These are phyloP conservation scores for Eupithecia subfuscata DNA, from an alignment of 2,888 invertebrate genomes.

Conservation along the genomic window DNA sequence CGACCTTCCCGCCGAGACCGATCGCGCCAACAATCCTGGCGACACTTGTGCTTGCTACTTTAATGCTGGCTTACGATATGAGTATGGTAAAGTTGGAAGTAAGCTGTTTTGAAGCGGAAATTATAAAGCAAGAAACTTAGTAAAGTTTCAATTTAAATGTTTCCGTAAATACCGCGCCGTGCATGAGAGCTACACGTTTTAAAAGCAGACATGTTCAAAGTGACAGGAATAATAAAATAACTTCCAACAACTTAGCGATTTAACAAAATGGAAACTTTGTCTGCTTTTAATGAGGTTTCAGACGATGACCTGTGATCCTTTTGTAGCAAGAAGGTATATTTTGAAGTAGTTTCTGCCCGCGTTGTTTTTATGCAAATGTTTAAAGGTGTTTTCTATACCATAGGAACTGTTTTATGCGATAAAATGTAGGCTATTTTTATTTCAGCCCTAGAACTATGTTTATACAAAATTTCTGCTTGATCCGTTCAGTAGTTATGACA, in stretches of 20 bases:
- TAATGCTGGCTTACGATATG: neutral
- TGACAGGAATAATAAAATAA: neutral
- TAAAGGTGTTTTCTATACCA: too few species aligned
- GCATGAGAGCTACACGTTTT: neutral
- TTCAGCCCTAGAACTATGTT: too few species aligned
- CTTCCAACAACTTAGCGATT: neutral
- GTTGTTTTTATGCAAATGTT: too few species aligned
- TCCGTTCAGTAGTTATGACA: too few species aligned
- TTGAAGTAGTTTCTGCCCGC: neutral
- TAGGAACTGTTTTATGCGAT: too few species aligned
- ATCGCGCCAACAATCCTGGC: slow-evolving; percentile 3
- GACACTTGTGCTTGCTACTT: neutral
- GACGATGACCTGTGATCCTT: neutral
- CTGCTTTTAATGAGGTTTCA: neutral
- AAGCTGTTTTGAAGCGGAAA: slow-evolving; percentile 8
- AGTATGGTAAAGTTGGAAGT: slow-evolving; percentile 2
- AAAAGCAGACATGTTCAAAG: neutral
- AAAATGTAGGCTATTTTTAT: too few species aligned
- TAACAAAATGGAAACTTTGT: neutral
- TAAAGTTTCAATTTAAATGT: neutral
- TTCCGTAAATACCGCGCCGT: neutral
- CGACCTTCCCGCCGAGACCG: neutral
- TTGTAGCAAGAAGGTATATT: neutral
- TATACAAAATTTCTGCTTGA: too few species aligned
- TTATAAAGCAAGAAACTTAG: neutral